Base-by-base conservation (phyloP, 2,888 invertebrate genomes). In the Coleophora flavipennella region DNA sequence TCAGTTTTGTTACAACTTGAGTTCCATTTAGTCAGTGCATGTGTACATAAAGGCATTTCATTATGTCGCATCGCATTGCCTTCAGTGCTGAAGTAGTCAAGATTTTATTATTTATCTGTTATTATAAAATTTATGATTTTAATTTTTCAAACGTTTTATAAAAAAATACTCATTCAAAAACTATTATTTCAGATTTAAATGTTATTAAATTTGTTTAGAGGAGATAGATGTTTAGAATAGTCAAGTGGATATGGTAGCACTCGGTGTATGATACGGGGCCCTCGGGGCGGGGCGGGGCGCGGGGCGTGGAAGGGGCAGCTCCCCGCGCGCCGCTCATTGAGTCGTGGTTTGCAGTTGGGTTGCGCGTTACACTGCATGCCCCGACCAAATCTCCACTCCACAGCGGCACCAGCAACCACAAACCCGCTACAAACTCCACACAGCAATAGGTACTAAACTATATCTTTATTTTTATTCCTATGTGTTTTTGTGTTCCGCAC, bases 331-430 rank as follows among this genome's bases (percentile, higher is more conserved):
- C 73, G 62, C 29, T 72, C 72, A 78, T 75, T 83, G 79, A 81
- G 73, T 80, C 76, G 79, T 88, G 91, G 90, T 93, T n/a, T 92
- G 90, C 93, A 93, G 93, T 92, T 89, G 91, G 92, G 89, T 92
- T 92, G 90, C 91, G 92, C 89, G 91, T 92, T 89, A 92, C 92
- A 89, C 91, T 92, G 90, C 92, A 92, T 92, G 93, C 92, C 89
- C 91, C 92, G 88, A 87, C 87, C 87, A 81, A 81, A 83, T 73
- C 83, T 73, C 60, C 83, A 78, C 81, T 72, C 69, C 78, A 78
- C 85, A 78, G 84, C 84, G 84, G 83, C 85, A 73, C 83, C 83
- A 77, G 81, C 76, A 80, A 77, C 80, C 79, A 81, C 80, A 81
- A 78, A 74, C 70, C 85, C 69, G 75, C 83, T 75, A 74, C 81